Conservation (phyloP, 2,888 invertebrate genomes). For the Epinotia brunnichana region DNA sequence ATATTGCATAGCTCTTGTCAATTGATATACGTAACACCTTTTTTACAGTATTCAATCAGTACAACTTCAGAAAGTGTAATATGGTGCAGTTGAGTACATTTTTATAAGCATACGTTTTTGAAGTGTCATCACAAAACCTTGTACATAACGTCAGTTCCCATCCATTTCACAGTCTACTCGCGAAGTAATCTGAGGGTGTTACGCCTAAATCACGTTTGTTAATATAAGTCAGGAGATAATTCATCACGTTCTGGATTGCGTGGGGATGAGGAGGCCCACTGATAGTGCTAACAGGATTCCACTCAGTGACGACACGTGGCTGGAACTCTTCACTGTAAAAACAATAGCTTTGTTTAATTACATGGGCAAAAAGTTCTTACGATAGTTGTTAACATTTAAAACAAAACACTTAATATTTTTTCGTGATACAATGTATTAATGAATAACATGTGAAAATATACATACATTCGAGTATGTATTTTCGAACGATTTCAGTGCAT, state of each 20-base stretch:
- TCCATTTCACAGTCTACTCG: not conserved
- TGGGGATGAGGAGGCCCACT: constrained; percentile 65
- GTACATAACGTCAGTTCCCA: not conserved
- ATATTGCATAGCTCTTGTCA: too few relatives aligned
- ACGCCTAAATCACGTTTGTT: constrained; percentile 66
- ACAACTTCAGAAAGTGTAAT: too few relatives aligned
- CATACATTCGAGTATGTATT: too few relatives aligned
- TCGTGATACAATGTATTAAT: too few relatives aligned
- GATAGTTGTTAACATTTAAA: too few relatives aligned
- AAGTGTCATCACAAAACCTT: not conserved
- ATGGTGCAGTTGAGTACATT: too few relatives aligned
- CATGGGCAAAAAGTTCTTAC: not conserved
- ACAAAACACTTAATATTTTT: too few relatives aligned
- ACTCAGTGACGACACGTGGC: constrained; percentile 65
- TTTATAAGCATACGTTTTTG: too few relatives aligned
- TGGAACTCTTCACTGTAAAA: constrained; percentile 77
- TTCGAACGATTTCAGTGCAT: too few relatives aligned
- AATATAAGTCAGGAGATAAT: constrained; percentile 72
- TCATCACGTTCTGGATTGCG: constrained; percentile 79
- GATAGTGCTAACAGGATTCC: constrained; percentile 76
- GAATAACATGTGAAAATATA: too few relatives aligned
- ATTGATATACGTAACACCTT: too few relatives aligned
- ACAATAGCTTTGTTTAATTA: constrained; percentile 62
- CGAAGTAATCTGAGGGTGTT: constrained; percentile 50
- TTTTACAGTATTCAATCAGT: too few relatives aligned